phyloP scores from a whole-genome alignment of 2,113 vertebrate species.

The Dipodomys merriami region DNA sequence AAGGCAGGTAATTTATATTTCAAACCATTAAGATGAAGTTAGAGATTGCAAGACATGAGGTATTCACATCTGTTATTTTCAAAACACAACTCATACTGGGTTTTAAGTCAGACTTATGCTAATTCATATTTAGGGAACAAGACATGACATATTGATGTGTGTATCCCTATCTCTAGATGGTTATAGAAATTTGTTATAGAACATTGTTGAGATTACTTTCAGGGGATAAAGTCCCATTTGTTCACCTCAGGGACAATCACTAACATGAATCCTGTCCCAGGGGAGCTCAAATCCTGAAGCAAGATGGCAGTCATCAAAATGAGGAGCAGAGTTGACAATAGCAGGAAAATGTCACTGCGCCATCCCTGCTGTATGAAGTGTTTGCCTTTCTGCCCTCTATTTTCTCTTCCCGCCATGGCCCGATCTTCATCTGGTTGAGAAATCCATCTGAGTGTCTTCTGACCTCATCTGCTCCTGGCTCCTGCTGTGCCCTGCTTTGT shows the following conservation, averaged over 20 bases:
- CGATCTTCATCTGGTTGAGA: background rate
- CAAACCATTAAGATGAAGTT: background rate
- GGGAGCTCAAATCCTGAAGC: background rate
- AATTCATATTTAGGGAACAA: background rate
- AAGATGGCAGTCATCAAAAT: background rate
- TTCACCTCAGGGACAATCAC: background rate
- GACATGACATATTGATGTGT: background rate
- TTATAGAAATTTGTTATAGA: background rate
- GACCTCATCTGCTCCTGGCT: background rate
- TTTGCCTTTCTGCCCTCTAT: conserved; percentile 55
- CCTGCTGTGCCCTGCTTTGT: background rate
- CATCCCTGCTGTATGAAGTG: fast-evolving
- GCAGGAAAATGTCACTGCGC: background rate
- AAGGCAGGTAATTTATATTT: background rate
- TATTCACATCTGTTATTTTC: background rate
- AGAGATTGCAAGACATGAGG: background rate
- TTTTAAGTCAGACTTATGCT: conserved; percentile 47
- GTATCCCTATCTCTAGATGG: background rate
- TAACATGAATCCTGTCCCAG: background rate
- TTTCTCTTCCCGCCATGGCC: background rate
- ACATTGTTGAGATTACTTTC: conserved; percentile 33
- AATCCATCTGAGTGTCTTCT: background rate
- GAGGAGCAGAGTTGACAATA: background rate
- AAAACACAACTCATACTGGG: background rate
- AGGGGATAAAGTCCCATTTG: background rate